Evolutionary conservation across 2,113 vertebrate genomes (phyloP).

Genomic region (Plecotus auritus): DNA sequence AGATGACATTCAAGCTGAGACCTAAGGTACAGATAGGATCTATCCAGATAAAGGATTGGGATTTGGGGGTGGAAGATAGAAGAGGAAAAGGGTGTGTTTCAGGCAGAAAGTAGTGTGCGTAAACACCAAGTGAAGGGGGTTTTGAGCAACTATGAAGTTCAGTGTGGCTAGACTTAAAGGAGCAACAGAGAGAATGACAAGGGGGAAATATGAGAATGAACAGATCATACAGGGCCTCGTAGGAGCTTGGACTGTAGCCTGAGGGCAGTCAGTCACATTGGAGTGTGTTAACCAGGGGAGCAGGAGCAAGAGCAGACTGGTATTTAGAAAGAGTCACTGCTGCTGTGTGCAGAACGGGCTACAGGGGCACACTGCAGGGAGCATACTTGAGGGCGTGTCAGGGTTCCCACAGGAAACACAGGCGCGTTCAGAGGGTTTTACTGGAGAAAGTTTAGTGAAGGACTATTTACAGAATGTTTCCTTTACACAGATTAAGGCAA

Average conservation of each 20-base stretch:
- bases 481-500: neutral
- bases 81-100: neutral
- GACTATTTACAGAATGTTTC: neutral
- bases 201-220: neutral
- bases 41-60: neutral
- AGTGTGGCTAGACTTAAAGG: neutral
- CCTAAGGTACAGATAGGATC: neutral
- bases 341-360: neutral
- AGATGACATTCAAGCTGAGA: neutral
- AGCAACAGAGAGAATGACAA: neutral
- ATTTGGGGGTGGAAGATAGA: neutral
- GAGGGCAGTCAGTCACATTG: neutral
- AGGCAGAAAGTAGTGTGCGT: neutral
- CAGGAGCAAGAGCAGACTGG: neutral
- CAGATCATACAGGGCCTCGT: neutral
- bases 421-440: neutral
- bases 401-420: neutral
- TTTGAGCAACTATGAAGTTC: neutral
- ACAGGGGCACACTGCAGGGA: neutral
- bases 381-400: neutral
- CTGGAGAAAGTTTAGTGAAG: neutral
- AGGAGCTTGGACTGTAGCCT: neutral
- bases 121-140: neutral
- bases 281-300: neutral
- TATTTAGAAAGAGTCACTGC: neutral